Base-by-base conservation (phyloP, 2,113 vertebrate species). In the Montifringilla adamsi region DNA sequence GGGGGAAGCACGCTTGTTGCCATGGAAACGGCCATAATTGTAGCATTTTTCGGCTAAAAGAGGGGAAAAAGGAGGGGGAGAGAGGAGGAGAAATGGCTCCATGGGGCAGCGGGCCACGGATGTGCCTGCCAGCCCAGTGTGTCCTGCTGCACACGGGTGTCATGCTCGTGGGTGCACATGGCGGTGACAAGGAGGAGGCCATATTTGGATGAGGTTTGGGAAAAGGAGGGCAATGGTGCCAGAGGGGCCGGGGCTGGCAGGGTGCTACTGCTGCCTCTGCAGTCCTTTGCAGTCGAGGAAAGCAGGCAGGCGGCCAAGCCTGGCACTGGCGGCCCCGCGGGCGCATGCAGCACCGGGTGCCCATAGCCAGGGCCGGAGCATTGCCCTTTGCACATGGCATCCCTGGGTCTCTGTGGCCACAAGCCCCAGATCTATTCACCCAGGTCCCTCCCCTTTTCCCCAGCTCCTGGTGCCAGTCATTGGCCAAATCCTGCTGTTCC, bases 1-100 rank as follows among this genome's bases (percentile, higher is more conserved):
- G 84, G 97, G 97, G 97, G 97, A 95, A 95, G 95, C 95, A 95
- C 8, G 97, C 96, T 96, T 95, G 97, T 98, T 97, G 97, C 97
- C 84, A 3, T 81, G 91, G 97, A 91, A 97, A 98, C 95, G 2
- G 95, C 91, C 43, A 90, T 93, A 95, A 96, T 96, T 96, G 96
- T 97, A 95, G 89, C 86, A 13, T 83, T 94, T 95, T 97, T 89
- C 70, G 5, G 68, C 77, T 94, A 89, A 91, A 95, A 80, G 47
- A 79, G 72, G 77, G 70, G 75, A 28, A 76, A 90, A 89, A 84
- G 89, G 81, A 86, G 92, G 95, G 66, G 53, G 74, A 37, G 69
- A 46, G 76, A 58, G 49, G 43, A 92, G 85, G 78, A 85, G 70
- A 33, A 88, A 90, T 72, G 69, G 84, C 73, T 92, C 60, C 0